These are phyloP conservation scores for Acanthisitta chloris DNA, from an alignment of 2,113 vertebrate species.

Conservation along the genomic window DNA sequence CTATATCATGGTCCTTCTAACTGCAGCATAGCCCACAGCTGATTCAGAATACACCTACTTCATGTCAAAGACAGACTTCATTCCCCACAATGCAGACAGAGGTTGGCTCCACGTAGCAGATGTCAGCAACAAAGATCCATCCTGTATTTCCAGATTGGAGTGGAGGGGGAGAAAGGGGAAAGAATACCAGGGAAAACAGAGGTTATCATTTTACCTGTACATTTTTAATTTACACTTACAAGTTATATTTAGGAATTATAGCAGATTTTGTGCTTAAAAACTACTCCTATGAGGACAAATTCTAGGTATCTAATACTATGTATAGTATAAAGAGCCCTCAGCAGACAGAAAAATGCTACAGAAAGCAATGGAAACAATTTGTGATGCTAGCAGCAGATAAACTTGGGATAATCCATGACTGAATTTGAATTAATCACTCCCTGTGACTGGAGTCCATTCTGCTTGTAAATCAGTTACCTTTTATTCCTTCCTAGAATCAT, in stretches of 20 bases:
- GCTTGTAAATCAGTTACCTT: background rate
- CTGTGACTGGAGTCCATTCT: background rate
- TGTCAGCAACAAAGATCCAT: conserved; percentile 93
- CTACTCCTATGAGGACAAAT: background rate
- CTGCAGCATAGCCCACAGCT: background rate
- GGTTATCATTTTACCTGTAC: background rate
- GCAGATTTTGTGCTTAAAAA: background rate
- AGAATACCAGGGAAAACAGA: background rate
- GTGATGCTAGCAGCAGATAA: background rate
- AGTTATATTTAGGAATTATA: background rate
- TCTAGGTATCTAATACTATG: background rate
- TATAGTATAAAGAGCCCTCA: background rate
- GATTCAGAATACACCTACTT: conserved; percentile 82
- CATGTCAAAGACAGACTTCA: conserved; percentile 99
- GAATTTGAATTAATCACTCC: background rate
- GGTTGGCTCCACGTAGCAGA: conserved; percentile 97
- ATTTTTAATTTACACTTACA: background rate
- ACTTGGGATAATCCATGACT: background rate
- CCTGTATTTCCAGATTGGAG: conserved; percentile 71
- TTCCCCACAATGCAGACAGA: conserved; percentile 95
- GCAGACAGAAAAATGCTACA: background rate
- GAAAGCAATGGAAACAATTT: background rate
- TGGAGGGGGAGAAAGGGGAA: background rate
- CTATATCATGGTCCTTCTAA: background rate
- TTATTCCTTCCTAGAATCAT: background rate